Conservation (phyloP, 1,140 invertebrate species). For the Trachymyrmex septentrionalis region DNA sequence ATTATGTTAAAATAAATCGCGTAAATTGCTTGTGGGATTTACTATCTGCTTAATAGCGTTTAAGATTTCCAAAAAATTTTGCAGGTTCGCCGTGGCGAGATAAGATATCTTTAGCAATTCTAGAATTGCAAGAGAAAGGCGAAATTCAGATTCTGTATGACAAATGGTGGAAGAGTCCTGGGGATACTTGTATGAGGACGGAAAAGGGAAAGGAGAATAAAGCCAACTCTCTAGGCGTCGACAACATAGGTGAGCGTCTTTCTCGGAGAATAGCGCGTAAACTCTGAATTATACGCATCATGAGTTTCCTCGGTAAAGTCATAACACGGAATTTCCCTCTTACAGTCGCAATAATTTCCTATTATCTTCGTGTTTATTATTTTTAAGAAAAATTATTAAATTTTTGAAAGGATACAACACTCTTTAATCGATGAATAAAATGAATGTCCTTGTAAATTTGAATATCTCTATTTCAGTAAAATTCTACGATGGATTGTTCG, state of each 20-base stretch:
- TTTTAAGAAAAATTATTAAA: conserved; percentile 9
- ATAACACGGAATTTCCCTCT: conserved; percentile 3
- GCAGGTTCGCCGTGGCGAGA: conserved; percentile 92
- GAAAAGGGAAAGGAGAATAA: conserved; percentile 91
- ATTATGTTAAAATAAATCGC: neutral
- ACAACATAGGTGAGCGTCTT: conserved; percentile 91
- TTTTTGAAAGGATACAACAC: no score
- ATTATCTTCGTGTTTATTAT: neutral
- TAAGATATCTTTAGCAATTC: conserved; percentile 91
- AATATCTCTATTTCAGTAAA: neutral
- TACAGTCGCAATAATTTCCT: conserved; percentile 4
- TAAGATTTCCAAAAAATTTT: conserved; percentile 10
- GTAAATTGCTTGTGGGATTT: neutral
- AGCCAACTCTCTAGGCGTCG: conserved; percentile 93
- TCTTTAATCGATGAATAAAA: neutral
- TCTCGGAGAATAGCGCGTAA: conserved; percentile 14
- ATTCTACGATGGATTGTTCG: neutral
- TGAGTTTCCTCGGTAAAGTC: conserved; percentile 15
- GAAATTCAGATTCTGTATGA: conserved; percentile 90
- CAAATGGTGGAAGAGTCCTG: conserved; percentile 92
- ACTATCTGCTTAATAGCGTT: neutral
- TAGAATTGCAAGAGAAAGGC: conserved; percentile 92
- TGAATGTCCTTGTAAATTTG: neutral
- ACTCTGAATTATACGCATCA: conserved; percentile 47
- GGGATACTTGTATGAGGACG: conserved; percentile 89